phyloP scores from a whole-genome alignment of 2,113 vertebrate genomes.

The Rhynchomys soricoides region DNA sequence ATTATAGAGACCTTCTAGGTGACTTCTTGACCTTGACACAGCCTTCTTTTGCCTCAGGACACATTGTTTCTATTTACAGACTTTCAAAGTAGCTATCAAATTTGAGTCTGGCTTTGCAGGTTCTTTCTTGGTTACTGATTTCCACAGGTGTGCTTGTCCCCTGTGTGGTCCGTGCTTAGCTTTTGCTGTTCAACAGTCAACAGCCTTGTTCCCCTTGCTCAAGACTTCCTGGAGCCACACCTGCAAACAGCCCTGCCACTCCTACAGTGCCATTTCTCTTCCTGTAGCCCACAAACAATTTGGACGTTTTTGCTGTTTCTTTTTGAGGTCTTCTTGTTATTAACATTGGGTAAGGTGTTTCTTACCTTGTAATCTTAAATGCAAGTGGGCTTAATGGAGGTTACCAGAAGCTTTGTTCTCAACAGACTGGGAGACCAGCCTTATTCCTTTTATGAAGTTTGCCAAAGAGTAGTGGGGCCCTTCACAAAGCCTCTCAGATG shows the following conservation, averaged over 20 bases:
- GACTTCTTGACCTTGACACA: background rate
- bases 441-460: background rate
- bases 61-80: background rate
- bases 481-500: background rate
- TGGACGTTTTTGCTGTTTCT: background rate
- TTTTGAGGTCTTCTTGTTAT: background rate
- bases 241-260: background rate
- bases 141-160: background rate
- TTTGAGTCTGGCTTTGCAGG: background rate
- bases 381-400: background rate
- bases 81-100: background rate
- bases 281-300: background rate
- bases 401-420: background rate
- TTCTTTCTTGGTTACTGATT: background rate
- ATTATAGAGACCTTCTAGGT: background rate
- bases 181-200: background rate
- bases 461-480: background rate
- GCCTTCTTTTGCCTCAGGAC: conserved; percentile 10
- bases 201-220: background rate
- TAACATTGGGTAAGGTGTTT: background rate
- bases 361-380: background rate
- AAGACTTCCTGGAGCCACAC: background rate
- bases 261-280: background rate
- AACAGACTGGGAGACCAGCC: background rate
- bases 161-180: background rate